Percentiles rank a stretch among this genome's conserved stretches.
Conservation (phyloP, 2,113 vertebrate species). For the Myiozetetes cayanensis region DNA sequence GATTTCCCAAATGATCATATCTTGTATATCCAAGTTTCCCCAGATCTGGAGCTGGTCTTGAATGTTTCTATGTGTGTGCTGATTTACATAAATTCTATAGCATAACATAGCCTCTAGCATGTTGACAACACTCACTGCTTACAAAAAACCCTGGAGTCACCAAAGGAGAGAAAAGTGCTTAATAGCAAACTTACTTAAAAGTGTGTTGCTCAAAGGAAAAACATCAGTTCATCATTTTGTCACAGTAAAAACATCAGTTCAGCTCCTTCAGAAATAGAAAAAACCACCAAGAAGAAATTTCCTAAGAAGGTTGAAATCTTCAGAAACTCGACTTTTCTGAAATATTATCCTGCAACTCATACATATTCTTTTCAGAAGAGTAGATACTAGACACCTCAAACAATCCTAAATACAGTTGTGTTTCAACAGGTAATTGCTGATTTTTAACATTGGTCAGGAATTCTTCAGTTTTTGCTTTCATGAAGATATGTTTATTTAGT, state of each 20-base stretch:
- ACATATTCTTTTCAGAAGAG: not conserved
- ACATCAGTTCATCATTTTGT: too few relatives aligned
- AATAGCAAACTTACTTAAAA: not conserved
- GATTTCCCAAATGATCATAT: not conserved
- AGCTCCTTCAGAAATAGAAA: not conserved
- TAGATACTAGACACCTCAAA: fast-evolving
- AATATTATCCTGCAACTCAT: not conserved
- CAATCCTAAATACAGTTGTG: not conserved
- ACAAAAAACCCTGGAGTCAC: not conserved
- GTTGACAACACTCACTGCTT: not conserved
- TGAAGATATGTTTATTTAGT: not conserved
- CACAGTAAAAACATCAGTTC: not conserved
- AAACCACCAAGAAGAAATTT: not conserved
- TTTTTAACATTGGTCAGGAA: not conserved
- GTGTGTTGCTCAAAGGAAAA: not conserved
- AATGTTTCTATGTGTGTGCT: not conserved
- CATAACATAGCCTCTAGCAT: not conserved
- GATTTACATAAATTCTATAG: not conserved
- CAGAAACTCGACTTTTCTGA: not conserved
- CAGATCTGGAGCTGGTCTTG: not conserved
- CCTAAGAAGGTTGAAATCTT: not conserved
- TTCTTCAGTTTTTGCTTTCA: not conserved
- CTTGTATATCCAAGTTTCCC: not conserved
- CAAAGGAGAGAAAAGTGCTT: not conserved
- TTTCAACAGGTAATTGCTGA: not conserved